A percentile compares a stretch with the other conserved stretches of the same genome.
Evolutionary conservation across 2,797 vertebrate genomes (phyloP).

Genomic region (Buphagus erythrorhynchus): DNA sequence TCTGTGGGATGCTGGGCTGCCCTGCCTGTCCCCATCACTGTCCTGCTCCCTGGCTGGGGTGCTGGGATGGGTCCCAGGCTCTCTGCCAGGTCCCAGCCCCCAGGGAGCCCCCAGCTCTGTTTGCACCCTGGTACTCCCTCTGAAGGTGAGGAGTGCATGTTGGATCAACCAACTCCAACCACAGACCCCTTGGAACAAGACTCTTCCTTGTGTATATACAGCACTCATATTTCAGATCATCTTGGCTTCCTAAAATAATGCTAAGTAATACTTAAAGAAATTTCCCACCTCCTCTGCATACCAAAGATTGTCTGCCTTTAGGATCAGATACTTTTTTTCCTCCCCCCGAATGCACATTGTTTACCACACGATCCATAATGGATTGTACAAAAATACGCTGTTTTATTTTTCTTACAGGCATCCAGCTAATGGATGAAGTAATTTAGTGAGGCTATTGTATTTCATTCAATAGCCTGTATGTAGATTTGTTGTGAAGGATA

Average conservation of each 20-base stretch:
- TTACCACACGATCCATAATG: constrained; percentile 32
- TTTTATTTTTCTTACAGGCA: constrained; percentile 28
- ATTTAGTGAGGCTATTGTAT: constrained; percentile 49
- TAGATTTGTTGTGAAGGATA: constrained; percentile 65
- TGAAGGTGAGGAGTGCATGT: neutral
- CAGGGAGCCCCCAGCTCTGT: neutral
- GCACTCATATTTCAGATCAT: neutral
- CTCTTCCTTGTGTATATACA: neutral
- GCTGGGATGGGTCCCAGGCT: neutral
- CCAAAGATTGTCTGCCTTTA: neutral
- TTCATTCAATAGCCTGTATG: constrained; percentile 53
- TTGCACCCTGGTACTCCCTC: neutral
- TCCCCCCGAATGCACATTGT: neutral
- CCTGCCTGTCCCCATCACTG: neutral
- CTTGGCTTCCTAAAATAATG: neutral
- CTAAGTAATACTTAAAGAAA: neutral
- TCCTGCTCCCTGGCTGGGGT: neutral
- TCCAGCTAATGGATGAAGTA: constrained; percentile 54
- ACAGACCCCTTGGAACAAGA: neutral
- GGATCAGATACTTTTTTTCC: neutral
- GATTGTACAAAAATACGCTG: neutral
- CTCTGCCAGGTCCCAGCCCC: neutral
- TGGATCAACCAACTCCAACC: neutral
- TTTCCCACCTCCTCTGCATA: neutral
- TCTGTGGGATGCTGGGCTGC: neutral